Conservation (phyloP, 2,888 invertebrate species). For the Enchytraeus crypticus region DNA sequence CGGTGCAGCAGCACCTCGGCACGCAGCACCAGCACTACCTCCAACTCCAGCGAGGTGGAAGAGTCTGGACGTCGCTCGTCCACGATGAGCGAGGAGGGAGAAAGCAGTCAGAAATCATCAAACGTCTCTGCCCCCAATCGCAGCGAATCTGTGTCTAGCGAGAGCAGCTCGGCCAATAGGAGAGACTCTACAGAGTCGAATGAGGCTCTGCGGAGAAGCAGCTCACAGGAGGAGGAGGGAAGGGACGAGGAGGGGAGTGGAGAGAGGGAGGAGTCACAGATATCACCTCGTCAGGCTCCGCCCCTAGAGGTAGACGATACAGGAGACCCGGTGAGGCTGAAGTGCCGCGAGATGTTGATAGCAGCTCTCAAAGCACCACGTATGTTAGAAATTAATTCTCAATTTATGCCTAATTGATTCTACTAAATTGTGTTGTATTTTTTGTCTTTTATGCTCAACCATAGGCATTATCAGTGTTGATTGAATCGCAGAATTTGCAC, state of each 20-base stretch:
- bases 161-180: not conserved
- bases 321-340: constrained; percentile 74
- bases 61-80: too few species aligned
- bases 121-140: too few species aligned
- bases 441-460: too few species aligned
- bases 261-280: not conserved
- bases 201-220: not conserved
- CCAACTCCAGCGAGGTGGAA: not conserved
- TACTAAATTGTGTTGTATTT: not conserved
- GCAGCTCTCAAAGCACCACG: constrained; percentile 64
- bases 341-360: constrained; percentile 80
- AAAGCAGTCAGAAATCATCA: too few species aligned
- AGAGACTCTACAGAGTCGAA: not conserved
- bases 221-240: not conserved
- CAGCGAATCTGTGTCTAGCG: not conserved
- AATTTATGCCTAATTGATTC: too few species aligned
- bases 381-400: too few species aligned
- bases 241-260: not conserved
- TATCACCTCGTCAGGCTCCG: not conserved
- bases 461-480: too few species aligned
- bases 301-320: constrained; percentile 51
- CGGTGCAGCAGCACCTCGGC: not conserved
- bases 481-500: too few species aligned
- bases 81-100: too few species aligned
- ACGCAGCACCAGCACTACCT: not conserved